These are phyloP conservation scores for Volucella inanis DNA, from an alignment of 2,888 invertebrate genomes.

Conservation along the genomic window DNA sequence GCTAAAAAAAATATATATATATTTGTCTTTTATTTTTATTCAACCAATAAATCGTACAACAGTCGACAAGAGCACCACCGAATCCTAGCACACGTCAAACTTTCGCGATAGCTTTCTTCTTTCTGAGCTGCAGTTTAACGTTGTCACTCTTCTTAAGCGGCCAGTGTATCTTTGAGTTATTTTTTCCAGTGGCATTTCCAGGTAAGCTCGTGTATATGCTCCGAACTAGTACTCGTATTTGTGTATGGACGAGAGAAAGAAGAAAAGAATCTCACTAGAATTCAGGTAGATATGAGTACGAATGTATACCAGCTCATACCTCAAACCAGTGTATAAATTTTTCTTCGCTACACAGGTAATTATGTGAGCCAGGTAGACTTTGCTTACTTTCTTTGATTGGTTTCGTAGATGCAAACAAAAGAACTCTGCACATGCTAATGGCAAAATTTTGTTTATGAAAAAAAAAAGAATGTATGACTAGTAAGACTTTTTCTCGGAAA, in stretches of 20 bases:
- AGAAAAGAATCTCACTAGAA: constrained; percentile 49
- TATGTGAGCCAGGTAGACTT: constrained; percentile 63
- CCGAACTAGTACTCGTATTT: constrained; percentile 31
- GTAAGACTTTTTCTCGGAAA: constrained; percentile 17
- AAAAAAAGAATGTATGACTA: constrained; percentile 40
- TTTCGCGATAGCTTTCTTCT: constrained; percentile 82
- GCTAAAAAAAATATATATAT: background rate
- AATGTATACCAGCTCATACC: background rate
- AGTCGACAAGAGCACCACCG: constrained; percentile 47
- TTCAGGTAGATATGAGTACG: constrained; percentile 4
- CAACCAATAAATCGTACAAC: background rate
- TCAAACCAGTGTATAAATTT: background rate
- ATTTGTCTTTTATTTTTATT: no score
- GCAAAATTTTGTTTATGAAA: constrained; percentile 15
- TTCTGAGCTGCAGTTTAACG: constrained; percentile 79
- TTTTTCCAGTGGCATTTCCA: constrained; percentile 31
- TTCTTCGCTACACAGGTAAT: constrained; percentile 46
- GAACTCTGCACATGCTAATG: constrained; percentile 11
- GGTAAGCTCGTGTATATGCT: constrained; percentile 7
- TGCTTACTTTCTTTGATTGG: constrained; percentile 68
- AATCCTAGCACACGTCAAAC: constrained; percentile 78
- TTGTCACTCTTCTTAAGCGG: constrained; percentile 81
- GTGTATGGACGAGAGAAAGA: constrained; percentile 34
- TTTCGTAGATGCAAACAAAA: constrained; percentile 35
- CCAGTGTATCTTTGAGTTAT: constrained; percentile 63